Conservation (phyloP, 37 sponge, comb jelly and placozoan genomes). For the Chondrosia reniformis region DNA sequence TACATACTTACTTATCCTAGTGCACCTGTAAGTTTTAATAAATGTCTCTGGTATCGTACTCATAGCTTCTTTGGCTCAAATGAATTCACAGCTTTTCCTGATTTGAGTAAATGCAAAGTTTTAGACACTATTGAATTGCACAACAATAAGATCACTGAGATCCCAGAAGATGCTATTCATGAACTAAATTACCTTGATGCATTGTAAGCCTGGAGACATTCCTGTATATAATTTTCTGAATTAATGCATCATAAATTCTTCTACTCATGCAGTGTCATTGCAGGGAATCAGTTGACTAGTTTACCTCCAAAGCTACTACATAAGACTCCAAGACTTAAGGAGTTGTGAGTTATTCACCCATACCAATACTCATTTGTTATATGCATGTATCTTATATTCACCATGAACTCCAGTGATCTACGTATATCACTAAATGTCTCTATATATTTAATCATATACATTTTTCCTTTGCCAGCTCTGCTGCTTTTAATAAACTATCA, state of each 20-base stretch:
- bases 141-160: conserved; percentile 26
- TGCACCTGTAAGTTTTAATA: neutral
- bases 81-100: neutral
- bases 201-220: neutral
- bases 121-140: neutral
- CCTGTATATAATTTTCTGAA: no score
- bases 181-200: neutral
- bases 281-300: neutral
- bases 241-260: no score
- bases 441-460: neutral
- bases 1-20: neutral
- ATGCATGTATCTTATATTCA: neutral
- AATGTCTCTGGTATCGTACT: neutral
- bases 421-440: neutral
- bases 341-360: neutral
- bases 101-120: neutral
- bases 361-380: neutral
- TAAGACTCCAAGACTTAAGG: neutral
- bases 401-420: neutral
- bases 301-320: conserved; percentile 1
- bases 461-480: neutral
- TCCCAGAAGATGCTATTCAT: conserved; percentile 7
- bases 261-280: neutral
- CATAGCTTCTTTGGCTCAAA: neutral
- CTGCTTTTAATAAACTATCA: neutral